Percentiles rank a stretch among this genome's conserved stretches.
These are phyloP conservation scores for Idaea aversata DNA, from an alignment of 2,888 invertebrate species.

Conservation along the genomic window DNA sequence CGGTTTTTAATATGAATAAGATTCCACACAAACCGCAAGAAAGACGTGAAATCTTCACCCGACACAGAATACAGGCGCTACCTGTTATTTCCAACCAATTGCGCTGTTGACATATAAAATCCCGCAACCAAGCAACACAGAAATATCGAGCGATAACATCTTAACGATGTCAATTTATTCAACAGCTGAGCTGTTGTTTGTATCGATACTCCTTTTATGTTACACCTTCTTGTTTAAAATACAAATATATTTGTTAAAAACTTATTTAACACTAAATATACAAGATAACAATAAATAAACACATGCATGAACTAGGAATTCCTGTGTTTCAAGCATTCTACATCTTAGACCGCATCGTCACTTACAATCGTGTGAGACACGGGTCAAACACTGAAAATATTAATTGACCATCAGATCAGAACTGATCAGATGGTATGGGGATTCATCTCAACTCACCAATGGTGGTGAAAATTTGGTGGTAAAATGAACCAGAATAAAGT, in stretches of 20 bases:
- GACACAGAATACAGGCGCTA: background rate
- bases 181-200: background rate
- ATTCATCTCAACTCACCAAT: too few relatives aligned
- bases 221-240: background rate
- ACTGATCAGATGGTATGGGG: too few relatives aligned
- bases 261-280: too few relatives aligned
- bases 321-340: too few relatives aligned
- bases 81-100: slow-evolving; percentile 1
- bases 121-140: background rate
- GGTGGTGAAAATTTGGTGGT: too few relatives aligned
- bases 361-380: too few relatives aligned
- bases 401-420: too few relatives aligned
- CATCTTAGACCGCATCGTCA: too few relatives aligned
- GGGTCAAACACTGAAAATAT: too few relatives aligned
- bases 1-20: background rate
- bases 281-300: too few relatives aligned
- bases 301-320: too few relatives aligned
- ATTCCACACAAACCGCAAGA: background rate
- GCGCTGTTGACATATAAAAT: background rate
- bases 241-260: background rate
- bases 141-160: background rate
- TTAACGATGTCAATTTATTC: background rate
- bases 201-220: background rate
- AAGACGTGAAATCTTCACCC: background rate
- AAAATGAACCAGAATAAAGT: too few relatives aligned